Conservation (phyloP, 2,113 vertebrate species). For the Delphinapterus leucas region DNA sequence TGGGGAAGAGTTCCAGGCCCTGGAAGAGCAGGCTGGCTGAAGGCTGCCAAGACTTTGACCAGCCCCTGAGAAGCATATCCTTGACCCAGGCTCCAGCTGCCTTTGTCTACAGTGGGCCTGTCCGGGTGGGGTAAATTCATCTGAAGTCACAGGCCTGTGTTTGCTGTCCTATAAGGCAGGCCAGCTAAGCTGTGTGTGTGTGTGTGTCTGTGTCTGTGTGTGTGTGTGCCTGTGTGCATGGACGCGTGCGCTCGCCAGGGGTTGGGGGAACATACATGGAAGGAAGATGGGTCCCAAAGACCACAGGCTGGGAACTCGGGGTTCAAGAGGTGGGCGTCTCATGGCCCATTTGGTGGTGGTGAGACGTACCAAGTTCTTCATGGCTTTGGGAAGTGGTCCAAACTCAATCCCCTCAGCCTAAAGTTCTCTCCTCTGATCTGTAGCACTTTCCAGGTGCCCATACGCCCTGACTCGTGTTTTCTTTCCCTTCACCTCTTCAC, state of each 20-base stretch:
- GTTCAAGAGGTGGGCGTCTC: background rate
- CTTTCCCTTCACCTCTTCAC: background rate
- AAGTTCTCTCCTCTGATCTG: background rate
- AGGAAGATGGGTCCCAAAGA: background rate
- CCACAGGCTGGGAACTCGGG: background rate
- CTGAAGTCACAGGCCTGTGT: background rate
- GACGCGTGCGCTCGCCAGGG: too few relatives aligned
- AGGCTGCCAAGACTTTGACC: background rate
- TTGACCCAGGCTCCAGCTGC: background rate
- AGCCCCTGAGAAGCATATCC: background rate
- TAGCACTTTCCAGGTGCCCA: background rate
- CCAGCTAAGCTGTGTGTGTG: background rate
- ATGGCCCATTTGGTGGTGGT: background rate
- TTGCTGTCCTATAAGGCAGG: background rate
- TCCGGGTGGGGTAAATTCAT: background rate
- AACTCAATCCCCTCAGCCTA: background rate
- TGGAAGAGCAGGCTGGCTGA: background rate
- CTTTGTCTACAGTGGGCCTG: background rate
- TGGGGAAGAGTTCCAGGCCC: background rate
- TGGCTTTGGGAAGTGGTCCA: background rate
- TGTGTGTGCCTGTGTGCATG: background rate
- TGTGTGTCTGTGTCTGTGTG: background rate
- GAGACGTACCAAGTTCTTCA: background rate
- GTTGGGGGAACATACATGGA: too few relatives aligned
- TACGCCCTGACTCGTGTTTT: background rate